Evolutionary conservation across 2,113 vertebrate genomes (phyloP).

Genomic region (Scatophagus argus): DNA sequence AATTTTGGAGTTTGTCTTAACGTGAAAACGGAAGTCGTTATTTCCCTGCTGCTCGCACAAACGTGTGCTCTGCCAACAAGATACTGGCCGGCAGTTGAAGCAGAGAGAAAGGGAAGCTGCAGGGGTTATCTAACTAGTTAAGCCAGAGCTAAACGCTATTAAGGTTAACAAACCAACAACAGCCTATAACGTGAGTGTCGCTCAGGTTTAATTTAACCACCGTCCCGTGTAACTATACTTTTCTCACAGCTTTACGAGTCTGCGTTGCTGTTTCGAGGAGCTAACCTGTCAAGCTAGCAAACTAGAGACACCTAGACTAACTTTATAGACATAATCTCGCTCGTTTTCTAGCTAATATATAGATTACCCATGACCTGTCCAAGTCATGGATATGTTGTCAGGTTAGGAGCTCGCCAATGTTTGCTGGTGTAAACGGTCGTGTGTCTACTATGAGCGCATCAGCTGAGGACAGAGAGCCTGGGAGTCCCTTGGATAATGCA

Average conservation of each 20-base stretch:
- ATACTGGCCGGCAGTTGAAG: neutral
- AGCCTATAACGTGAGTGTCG: neutral
- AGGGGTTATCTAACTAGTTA: neutral
- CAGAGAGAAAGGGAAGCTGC: neutral
- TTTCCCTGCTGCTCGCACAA: neutral
- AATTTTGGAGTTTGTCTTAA: neutral
- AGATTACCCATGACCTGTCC: neutral
- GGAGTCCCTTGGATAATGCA: conserved; percentile 46
- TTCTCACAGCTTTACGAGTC: neutral
- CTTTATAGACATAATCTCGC: conserved; percentile 6
- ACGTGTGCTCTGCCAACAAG: conserved; percentile 34
- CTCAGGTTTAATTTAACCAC: neutral
- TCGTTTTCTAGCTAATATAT: neutral
- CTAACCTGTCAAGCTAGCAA: conserved; percentile 55
- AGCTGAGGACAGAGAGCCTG: conserved; percentile 56
- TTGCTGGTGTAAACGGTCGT: neutral
- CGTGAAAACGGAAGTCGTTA: conserved; percentile 65
- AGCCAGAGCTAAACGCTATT: neutral
- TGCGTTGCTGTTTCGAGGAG: conserved; percentile 4
- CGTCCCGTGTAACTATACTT: neutral
- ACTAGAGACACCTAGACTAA: neutral
- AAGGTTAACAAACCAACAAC: neutral
- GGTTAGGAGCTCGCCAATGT: neutral
- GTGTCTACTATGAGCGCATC: conserved; percentile 68
- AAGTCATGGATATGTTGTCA: conserved; percentile 6